Percentiles rank a stretch among this genome's conserved stretches.
Conservation (phyloP, 2,888 invertebrate genomes). For the Epinotia nisella region DNA sequence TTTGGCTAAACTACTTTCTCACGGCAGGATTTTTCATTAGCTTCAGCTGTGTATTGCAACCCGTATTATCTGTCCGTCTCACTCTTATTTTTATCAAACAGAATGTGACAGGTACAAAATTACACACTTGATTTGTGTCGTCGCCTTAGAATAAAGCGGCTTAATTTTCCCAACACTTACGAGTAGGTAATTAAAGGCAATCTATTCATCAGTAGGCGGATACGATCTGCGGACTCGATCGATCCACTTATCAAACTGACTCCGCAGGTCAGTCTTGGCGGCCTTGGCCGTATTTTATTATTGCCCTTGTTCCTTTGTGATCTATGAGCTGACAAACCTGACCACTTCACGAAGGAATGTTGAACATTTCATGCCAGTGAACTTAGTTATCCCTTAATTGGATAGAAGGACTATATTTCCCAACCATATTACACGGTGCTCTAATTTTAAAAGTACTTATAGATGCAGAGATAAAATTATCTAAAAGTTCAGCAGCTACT, state of each 20-base stretch:
- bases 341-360: slow-evolving; percentile 15
- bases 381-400: too few relatives aligned
- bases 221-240: slow-evolving; percentile 14
- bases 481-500: too few relatives aligned
- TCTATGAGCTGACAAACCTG: slow-evolving; percentile 23
- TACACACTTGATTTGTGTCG: background rate
- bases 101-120: background rate
- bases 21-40: too few relatives aligned
- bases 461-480: too few relatives aligned
- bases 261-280: slow-evolving; percentile 14
- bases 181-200: slow-evolving; percentile 15
- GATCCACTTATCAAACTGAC: slow-evolving; percentile 26
- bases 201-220: slow-evolving; percentile 7
- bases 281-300: slow-evolving; percentile 16
- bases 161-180: slow-evolving; percentile 2
- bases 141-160: background rate
- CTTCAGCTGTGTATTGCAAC: too few relatives aligned
- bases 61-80: background rate
- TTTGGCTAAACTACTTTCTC: too few relatives aligned
- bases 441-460: too few relatives aligned
- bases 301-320: slow-evolving; percentile 23
- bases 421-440: too few relatives aligned
- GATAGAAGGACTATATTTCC: too few relatives aligned
- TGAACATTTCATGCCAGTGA: background rate
- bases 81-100: background rate